Evolutionary conservation across 1,140 invertebrate genomes (phyloP), one percentile per base, ranked within the genome.

Genomic region (Fopius arisanus): DNA sequence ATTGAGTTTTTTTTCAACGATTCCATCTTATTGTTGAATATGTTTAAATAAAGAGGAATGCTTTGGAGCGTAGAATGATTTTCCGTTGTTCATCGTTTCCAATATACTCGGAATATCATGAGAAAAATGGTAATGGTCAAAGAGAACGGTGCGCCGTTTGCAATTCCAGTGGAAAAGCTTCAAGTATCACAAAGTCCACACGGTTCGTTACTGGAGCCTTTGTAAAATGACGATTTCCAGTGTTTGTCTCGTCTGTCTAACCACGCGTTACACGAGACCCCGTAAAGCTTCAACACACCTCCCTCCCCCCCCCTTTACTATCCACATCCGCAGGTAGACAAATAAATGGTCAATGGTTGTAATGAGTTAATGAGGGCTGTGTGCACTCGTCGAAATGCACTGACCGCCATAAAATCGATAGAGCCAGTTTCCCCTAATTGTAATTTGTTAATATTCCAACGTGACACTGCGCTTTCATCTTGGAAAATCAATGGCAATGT

Each of bases 131-230:
- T 19, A n/a, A 6, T 63, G 1, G 10, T 3, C 43, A 3, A 48
- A 48, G n/a, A 48, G 43, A 14, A 19, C 6, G 14, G 5, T n/a
- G 1, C 43, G 14, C 5, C 43, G 16, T 48, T 48, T 48, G 43
- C 43, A 48, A 48, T 48, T 16, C 14, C 43, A 48, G 43, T 48
- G 16, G 43, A 48, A 48, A 48, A 69, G 67, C 40, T 28, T 69
- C 67, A 29, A 51, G 40, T 69, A 33, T 69, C 67, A 67, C 66
- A 69, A 69, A 69, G 67, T 26, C 33, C 19, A 16, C 6, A n/a
- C 40, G 63, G 63, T 62, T 62, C 54, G 28, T 62, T 62, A 62
- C 21, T 21, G 16, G 23, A 62, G 14, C 54, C 54, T 62, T 62
- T 62, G 54, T 62, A 62, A 62, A 66, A 66, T 66, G 33, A 66